A percentile compares a stretch with the other conserved stretches of the same genome.
These are phyloP conservation scores for Neofelis nebulosa DNA, from an alignment of 2,113 vertebrate genomes.

Conservation along the genomic window DNA sequence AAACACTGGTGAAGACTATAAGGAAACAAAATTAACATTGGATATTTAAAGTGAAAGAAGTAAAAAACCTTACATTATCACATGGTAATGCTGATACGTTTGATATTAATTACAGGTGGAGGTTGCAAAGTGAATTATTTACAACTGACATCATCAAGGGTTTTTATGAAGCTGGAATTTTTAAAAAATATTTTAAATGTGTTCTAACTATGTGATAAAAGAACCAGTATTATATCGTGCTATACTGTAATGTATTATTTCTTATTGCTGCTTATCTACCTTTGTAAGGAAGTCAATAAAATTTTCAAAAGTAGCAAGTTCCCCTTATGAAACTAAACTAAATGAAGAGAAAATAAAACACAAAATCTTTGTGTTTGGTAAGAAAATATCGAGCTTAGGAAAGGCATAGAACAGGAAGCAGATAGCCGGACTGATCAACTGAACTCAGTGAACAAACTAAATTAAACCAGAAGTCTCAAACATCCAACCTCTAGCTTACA, in stretches of 20 bases:
- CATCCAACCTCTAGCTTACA: not conserved
- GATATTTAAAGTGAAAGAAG: constrained; percentile 8
- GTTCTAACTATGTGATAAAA: not conserved
- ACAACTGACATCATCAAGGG: not conserved
- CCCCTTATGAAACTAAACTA: not conserved
- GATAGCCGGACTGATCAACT: not conserved
- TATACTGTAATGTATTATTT: not conserved
- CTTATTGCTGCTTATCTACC: constrained; percentile 1
- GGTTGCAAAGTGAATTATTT: not conserved
- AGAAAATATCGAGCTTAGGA: not conserved
- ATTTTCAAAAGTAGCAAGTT: not conserved
- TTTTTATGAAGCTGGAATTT: not conserved
- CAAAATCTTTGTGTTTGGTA: not conserved
- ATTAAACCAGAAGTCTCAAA: not conserved
- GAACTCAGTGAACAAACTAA: constrained; percentile 14
- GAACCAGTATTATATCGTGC: not conserved
- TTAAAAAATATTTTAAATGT: not conserved
- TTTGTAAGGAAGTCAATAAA: not conserved
- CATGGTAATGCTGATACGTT: not conserved
- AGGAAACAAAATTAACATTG: not conserved
- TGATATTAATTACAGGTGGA: not conserved
- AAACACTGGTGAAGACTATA: not conserved
- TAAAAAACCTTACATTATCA: not conserved
- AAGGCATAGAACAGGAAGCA: not conserved
- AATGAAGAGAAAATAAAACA: constrained; percentile 9